These are phyloP conservation scores for Melinaea menophilus DNA, from an alignment of 2,888 invertebrate genomes.

Conservation along the genomic window DNA sequence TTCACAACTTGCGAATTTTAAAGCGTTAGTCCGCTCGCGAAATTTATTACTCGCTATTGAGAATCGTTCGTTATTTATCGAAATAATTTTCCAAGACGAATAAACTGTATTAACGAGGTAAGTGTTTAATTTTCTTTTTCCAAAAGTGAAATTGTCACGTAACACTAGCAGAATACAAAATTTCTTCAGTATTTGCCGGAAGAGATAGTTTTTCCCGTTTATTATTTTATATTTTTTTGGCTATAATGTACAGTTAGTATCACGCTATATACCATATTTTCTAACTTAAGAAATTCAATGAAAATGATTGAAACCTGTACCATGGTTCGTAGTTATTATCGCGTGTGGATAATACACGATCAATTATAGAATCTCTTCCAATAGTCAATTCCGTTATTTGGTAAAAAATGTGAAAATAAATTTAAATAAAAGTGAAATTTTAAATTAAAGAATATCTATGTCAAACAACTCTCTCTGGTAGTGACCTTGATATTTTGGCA, in stretches of 20 bases:
- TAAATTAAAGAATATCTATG: slow-evolving; percentile 22
- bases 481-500: slow-evolving; percentile 41
- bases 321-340: neutral
- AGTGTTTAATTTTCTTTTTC: slow-evolving; percentile 36
- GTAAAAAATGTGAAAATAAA: too few species aligned
- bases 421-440: slow-evolving; percentile 34
- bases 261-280: slow-evolving; percentile 9
- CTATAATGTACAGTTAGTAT: neutral
- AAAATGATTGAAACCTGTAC: too few species aligned
- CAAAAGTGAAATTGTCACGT: slow-evolving; percentile 40
- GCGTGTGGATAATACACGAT: slow-evolving; percentile 1
- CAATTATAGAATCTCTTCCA: too few species aligned
- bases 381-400: slow-evolving; percentile 8
- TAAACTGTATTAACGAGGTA: slow-evolving; percentile 15
- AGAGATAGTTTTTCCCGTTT: too few species aligned
- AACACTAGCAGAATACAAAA: slow-evolving; percentile 23
- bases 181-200: neutral
- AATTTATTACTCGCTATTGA: slow-evolving; percentile 32
- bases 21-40: slow-evolving; percentile 38
- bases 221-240: too few species aligned
- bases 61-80: slow-evolving; percentile 17
- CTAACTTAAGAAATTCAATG: slow-evolving; percentile 1
- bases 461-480: slow-evolving; percentile 33
- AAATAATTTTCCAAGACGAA: slow-evolving; percentile 10
- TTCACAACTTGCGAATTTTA: slow-evolving; percentile 45